A percentile compares a stretch with the other conserved stretches of the same genome.
These are phyloP conservation scores for Gymnocheta viridis DNA, from an alignment of 2,888 invertebrate species.

Conservation along the genomic window DNA sequence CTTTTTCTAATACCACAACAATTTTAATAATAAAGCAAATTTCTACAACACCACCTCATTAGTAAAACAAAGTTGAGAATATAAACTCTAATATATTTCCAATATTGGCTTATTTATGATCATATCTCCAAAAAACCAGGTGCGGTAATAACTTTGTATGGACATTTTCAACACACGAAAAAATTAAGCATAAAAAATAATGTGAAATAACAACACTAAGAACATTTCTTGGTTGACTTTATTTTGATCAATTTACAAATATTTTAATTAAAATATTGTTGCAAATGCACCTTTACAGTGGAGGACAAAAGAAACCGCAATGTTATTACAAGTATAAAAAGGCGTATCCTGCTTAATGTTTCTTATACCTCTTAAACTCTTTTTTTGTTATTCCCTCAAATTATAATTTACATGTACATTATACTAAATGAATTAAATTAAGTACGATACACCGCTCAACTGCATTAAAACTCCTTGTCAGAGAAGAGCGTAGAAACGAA, in stretches of 20 bases:
- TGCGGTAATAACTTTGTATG: slow-evolving; percentile 44
- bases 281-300: background rate
- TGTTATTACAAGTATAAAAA: too few species aligned
- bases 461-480: background rate
- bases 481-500: background rate
- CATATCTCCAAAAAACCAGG: slow-evolving; percentile 55
- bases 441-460: background rate
- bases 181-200: slow-evolving; percentile 38
- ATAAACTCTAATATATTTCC: slow-evolving; percentile 1
- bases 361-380: too few species aligned
- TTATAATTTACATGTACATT: background rate
- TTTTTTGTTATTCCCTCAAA: too few species aligned
- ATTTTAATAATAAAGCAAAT: too few species aligned
- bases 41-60: slow-evolving; percentile 12
- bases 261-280: slow-evolving; percentile 53
- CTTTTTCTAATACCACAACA: too few species aligned
- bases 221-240: slow-evolving; percentile 14
- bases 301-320: background rate
- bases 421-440: background rate
- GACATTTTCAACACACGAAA: slow-evolving; percentile 13
- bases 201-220: background rate
- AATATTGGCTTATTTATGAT: slow-evolving; percentile 14
- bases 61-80: slow-evolving; percentile 2
- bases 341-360: too few species aligned
- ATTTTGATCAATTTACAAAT: slow-evolving; percentile 46